Percentiles rank a stretch among this genome's conserved stretches.
phyloP scores from a whole-genome alignment of 1,140 invertebrate species.

The Carposina sasakii region DNA sequence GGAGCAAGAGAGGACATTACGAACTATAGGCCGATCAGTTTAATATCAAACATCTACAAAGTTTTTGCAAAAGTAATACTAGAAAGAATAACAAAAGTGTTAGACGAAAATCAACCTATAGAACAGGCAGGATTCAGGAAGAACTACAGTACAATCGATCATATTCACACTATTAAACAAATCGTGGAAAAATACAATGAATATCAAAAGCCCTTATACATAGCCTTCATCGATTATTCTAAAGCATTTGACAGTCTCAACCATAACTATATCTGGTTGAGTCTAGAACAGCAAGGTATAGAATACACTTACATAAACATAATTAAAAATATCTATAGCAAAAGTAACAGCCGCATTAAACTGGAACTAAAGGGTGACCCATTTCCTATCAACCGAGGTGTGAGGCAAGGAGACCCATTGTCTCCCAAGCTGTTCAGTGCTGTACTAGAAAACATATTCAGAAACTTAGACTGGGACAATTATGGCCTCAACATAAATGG shows the following conservation, averaged over 20 bases:
- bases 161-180: constrained; percentile 4
- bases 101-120: constrained; percentile 6
- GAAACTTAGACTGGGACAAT: not conserved
- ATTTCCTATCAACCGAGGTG: constrained; percentile 1
- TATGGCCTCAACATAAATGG: too few species aligned
- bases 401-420: not conserved
- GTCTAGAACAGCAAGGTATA: constrained; percentile 3
- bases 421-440: not conserved
- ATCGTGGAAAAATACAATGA: constrained; percentile 11
- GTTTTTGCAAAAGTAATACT: constrained; percentile 2
- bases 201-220: constrained; percentile 9
- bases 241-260: constrained; percentile 11
- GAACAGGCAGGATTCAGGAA: constrained; percentile 12
- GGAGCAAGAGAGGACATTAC: constrained; percentile 4
- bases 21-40: constrained; percentile 12
- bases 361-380: not conserved
- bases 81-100: not conserved
- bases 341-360: not conserved
- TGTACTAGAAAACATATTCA: not conserved
- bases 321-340: not conserved
- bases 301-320: not conserved
- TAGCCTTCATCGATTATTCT: constrained; percentile 8
- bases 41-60: constrained; percentile 6
- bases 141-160: constrained; percentile 5
- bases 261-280: constrained; percentile 3